A percentile compares a stretch with the other conserved stretches of the same genome.
These are phyloP conservation scores for Galerucella nymphaeae DNA, from an alignment of 2,888 invertebrate genomes.

Conservation along the genomic window DNA sequence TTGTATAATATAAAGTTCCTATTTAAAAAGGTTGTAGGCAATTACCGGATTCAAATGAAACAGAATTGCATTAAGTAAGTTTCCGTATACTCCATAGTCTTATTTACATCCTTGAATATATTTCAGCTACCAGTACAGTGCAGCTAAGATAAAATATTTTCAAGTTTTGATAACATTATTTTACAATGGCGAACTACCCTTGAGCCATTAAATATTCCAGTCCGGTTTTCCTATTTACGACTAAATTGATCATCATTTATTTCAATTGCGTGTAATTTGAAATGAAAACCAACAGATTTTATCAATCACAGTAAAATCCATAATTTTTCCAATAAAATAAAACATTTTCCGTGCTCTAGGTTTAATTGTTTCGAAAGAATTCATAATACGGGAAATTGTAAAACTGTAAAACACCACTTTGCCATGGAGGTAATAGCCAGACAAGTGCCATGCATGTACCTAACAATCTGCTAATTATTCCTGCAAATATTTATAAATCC, in stretches of 20 bases:
- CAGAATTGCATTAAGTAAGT: slow-evolving; percentile 22
- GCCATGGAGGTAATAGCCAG: slow-evolving; percentile 24
- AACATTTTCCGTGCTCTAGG: too few relatives aligned
- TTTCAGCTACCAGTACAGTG: slow-evolving; percentile 16
- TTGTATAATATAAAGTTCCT: too few relatives aligned
- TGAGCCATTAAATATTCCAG: too few relatives aligned
- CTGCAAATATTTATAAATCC: slow-evolving; percentile 35
- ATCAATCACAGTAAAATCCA: too few relatives aligned
- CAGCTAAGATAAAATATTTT: slow-evolving; percentile 14
- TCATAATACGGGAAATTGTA: too few relatives aligned
- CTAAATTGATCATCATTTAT: too few relatives aligned
- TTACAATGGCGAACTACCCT: slow-evolving; percentile 17
- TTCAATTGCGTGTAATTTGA: too few relatives aligned
- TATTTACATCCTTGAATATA: slow-evolving; percentile 21
- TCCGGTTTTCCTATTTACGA: too few relatives aligned
- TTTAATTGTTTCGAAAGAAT: too few relatives aligned
- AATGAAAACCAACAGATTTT: too few relatives aligned
- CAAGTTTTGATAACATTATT: slow-evolving; percentile 13
- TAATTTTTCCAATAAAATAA: too few relatives aligned
- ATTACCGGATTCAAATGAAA: slow-evolving; percentile 15
- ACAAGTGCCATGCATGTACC: slow-evolving; percentile 33
- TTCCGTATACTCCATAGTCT: slow-evolving; percentile 18
- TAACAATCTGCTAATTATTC: slow-evolving; percentile 29
- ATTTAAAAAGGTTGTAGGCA: too few relatives aligned
- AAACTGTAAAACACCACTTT: neutral